A percentile compares a stretch with the other conserved stretches of the same genome.
Evolutionary conservation across 1,140 invertebrate genomes (phyloP).

Genomic region (Pseudomyrmex dendroicus): DNA sequence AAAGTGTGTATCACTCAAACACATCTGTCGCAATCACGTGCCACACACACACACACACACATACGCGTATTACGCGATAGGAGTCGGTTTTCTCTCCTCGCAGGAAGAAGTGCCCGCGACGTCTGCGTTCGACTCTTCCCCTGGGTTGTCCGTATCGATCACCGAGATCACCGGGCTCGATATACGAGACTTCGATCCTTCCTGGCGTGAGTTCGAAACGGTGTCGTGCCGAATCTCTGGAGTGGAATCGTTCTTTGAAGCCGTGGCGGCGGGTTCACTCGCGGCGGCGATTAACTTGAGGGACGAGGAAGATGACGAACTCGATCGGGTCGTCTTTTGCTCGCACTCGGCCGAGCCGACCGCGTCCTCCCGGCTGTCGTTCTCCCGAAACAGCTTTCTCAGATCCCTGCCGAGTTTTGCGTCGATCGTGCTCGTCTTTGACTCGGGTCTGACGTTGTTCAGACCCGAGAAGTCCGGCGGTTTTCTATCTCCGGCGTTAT

Average conservation of each 20-base stretch:
- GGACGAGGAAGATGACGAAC: conserved; percentile 69
- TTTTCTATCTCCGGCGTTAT: conserved; percentile 64
- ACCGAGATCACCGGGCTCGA: conserved; percentile 67
- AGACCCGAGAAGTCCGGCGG: conserved; percentile 67
- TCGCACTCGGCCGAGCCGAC: conserved; percentile 62
- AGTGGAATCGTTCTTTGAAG: conserved; percentile 26
- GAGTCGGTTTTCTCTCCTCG: conserved; percentile 38
- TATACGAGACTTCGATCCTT: conserved; percentile 57
- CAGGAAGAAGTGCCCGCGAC: neutral
- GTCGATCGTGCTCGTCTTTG: conserved; percentile 71
- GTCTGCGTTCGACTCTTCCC: conserved; percentile 7
- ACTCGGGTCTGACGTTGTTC: conserved; percentile 61
- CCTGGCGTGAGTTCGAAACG: conserved; percentile 32
- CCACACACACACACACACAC: neutral
- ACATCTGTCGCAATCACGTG: conserved; percentile 14
- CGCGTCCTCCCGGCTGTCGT: conserved; percentile 37
- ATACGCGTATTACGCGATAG: conserved; percentile 23
- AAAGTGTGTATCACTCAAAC: conserved; percentile 19
- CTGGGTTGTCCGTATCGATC: conserved; percentile 36
- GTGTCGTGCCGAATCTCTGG: conserved; percentile 13
- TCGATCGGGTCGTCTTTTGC: conserved; percentile 46
- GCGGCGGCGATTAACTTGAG: conserved; percentile 33
- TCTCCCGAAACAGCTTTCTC: conserved; percentile 71
- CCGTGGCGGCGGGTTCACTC: neutral
- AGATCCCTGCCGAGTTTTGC: conserved; percentile 72